Evolutionary conservation across 1,140 invertebrate genomes (phyloP).

Genomic region (Pseudoatta argentina): DNA sequence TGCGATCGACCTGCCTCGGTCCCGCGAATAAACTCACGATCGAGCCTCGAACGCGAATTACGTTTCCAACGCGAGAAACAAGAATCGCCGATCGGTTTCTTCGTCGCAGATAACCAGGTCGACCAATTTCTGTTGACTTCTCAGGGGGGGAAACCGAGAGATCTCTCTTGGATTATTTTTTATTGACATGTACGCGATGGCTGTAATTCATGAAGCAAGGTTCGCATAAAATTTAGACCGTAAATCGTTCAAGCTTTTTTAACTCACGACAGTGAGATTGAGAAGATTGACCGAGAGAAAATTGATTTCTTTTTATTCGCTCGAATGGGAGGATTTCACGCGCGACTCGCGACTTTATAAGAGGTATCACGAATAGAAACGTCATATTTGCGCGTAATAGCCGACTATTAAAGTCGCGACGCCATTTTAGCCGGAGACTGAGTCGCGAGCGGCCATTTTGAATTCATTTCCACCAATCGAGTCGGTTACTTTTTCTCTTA

Average conservation of each 20-base stretch:
- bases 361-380: slow-evolving; percentile 79
- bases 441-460: slow-evolving; percentile 83
- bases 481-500: slow-evolving; percentile 78
- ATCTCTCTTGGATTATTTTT: slow-evolving; percentile 27
- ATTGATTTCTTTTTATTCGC: slow-evolving; percentile 39
- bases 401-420: slow-evolving; percentile 76
- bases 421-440: slow-evolving; percentile 82
- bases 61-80: slow-evolving; percentile 50
- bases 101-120: slow-evolving; percentile 37
- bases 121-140: slow-evolving; percentile 40
- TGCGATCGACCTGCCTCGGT: slow-evolving; percentile 39
- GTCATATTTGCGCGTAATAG: slow-evolving; percentile 77
- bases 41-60: slow-evolving; percentile 41
- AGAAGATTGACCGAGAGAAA: slow-evolving; percentile 24
- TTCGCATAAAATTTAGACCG: background rate
- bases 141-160: background rate
- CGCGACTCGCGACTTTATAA: background rate
- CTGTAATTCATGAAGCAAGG: slow-evolving; percentile 3
- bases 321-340: background rate
- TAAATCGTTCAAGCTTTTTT: slow-evolving; percentile 21
- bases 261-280: background rate
- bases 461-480: slow-evolving; percentile 85
- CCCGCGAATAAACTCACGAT: slow-evolving; percentile 58
- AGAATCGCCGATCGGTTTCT: slow-evolving; percentile 44
- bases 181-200: background rate